These are phyloP conservation scores for Psittacara wagleri DNA, from an alignment of 2,113 vertebrate genomes.

Conservation along the genomic window DNA sequence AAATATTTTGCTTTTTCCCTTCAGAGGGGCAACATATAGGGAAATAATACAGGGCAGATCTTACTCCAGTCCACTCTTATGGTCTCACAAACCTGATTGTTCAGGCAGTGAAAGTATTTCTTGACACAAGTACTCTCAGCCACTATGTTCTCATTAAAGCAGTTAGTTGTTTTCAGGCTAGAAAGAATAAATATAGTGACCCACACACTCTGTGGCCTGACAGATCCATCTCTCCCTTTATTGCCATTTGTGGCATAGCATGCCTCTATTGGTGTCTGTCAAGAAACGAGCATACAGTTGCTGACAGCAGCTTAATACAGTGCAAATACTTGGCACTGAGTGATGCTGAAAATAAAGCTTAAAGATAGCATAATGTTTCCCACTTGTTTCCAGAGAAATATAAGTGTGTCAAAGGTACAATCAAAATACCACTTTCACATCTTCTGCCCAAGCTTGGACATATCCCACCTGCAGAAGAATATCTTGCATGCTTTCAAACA, in stretches of 20 bases:
- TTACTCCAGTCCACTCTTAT: not conserved
- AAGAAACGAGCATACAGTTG: not conserved
- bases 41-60: not conserved
- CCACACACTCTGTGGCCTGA: not conserved
- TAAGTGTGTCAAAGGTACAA: rapidly evolving
- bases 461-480: not conserved
- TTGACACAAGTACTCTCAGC: not conserved
- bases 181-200: not conserved
- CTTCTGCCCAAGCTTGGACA: not conserved
- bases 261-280: not conserved
- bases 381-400: not conserved
- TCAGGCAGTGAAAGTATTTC: not conserved
- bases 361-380: not conserved
- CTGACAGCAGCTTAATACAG: rapidly evolving
- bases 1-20: not conserved
- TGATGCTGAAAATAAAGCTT: not conserved
- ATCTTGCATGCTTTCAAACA: not conserved
- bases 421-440: not conserved
- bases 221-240: rapidly evolving
- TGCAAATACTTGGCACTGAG: not conserved
- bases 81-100: not conserved
- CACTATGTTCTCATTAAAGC: not conserved
- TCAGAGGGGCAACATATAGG: not conserved
- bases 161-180: not conserved
- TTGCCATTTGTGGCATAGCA: rapidly evolving